Conservation (phyloP, 2,113 vertebrate genomes). For the Anolis carolinensis region DNA sequence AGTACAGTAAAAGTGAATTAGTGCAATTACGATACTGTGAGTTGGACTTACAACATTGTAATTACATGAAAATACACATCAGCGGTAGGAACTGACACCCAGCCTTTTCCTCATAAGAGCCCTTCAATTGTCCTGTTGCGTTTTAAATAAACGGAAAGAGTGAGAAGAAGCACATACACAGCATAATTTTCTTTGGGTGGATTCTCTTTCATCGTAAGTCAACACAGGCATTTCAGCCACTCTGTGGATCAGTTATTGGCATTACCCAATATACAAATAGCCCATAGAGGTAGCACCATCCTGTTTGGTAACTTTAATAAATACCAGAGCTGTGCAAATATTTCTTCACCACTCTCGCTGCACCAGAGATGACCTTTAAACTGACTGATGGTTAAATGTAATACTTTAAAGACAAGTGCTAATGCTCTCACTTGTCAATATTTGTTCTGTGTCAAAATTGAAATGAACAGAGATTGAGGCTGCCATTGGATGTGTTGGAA, state of each 20-base stretch:
- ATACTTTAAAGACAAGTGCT: constrained; percentile 32
- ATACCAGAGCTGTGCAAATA: background rate
- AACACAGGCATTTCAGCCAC: background rate
- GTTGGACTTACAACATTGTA: no score
- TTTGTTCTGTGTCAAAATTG: constrained; percentile 37
- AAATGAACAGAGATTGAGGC: background rate
- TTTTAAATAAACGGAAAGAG: no score
- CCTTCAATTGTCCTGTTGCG: no score
- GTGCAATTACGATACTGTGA: no score
- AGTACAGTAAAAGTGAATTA: no score
- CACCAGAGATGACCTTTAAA: background rate
- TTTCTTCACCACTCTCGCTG: constrained; percentile 30
- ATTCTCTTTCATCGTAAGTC: no score
- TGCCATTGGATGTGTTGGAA: background rate
- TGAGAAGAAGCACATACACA: no score
- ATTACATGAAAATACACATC: no score
- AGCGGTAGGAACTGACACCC: no score
- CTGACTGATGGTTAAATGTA: constrained; percentile 18
- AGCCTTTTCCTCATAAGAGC: no score
- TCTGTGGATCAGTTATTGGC: background rate
- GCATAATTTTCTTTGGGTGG: no score
- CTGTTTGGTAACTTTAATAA: constrained; percentile 17
- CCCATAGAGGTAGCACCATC: background rate
- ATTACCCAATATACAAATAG: constrained; percentile 9
- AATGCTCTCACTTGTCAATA: constrained; percentile 58